Conservation (phyloP, 2,888 invertebrate species). For the Willowsia nigromaculata region DNA sequence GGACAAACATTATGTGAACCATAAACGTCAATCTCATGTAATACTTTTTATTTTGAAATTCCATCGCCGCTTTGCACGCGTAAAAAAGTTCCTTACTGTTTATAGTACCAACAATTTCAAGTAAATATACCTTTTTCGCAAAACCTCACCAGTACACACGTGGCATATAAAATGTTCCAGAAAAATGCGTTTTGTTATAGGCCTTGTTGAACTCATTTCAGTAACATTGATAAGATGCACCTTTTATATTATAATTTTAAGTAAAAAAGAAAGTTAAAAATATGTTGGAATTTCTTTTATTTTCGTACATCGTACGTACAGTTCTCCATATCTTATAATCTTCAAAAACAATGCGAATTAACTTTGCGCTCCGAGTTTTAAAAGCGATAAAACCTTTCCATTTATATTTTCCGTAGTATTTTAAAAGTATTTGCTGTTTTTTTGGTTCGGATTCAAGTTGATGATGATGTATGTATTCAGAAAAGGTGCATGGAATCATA, state of each 20-base stretch:
- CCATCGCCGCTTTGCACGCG: neutral
- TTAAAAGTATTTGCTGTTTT: neutral
- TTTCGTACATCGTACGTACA: neutral
- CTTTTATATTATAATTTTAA: neutral
- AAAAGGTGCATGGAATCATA: slow-evolving; percentile 1
- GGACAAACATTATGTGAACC: neutral
- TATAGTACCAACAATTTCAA: neutral
- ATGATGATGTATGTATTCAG: slow-evolving; percentile 14
- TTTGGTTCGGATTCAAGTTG: slow-evolving; percentile 33
- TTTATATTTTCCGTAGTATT: neutral
- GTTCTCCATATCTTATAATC: neutral
- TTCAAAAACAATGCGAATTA: slow-evolving; percentile 37
- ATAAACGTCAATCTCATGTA: slow-evolving; percentile 40
- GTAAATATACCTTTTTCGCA: neutral
- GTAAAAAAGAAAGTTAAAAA: slow-evolving; percentile 25
- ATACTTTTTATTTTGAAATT: slow-evolving; percentile 34
- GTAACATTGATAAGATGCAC: slow-evolving; percentile 28
- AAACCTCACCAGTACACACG: neutral
- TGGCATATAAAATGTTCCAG: slow-evolving; percentile 20
- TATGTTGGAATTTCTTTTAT: neutral
- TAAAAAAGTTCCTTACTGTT: neutral
- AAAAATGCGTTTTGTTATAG: neutral
- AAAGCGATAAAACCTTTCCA: neutral
- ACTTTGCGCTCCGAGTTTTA: slow-evolving; percentile 2
- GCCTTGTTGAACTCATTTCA: slow-evolving; percentile 55